A percentile compares a stretch with the other conserved stretches of the same genome.
Evolutionary conservation across 2,888 invertebrate species (phyloP).

Genomic region (Trichopoda pennipes): DNA sequence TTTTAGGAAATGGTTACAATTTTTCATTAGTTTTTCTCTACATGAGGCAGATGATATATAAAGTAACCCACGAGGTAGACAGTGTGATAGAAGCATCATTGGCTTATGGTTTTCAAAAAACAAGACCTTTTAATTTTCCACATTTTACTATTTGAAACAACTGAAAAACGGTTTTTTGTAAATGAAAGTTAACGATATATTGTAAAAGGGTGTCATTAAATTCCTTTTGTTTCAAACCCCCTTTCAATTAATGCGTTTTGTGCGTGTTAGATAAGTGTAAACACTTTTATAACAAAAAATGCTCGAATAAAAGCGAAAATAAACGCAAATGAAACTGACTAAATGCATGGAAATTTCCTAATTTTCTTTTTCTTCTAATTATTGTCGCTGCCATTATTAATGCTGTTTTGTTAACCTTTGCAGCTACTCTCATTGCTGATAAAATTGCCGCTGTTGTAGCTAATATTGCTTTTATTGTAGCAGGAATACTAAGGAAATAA

Average conservation of each 20-base stretch:
- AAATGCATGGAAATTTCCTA: background rate
- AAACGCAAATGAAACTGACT: background rate
- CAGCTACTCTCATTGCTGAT: constrained; percentile 4
- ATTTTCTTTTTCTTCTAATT: constrained; percentile 1
- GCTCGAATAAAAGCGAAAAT: background rate
- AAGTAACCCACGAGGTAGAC: too few relatives aligned
- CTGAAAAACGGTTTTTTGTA: constrained; percentile 1
- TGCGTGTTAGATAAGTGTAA: background rate
- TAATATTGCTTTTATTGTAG: constrained; percentile 35
- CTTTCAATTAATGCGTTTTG: constrained; percentile 22
- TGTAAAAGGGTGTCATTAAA: background rate
- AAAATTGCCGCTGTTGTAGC: constrained; percentile 24
- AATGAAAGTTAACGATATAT: background rate
- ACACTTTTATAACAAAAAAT: constrained; percentile 31
- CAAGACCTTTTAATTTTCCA: constrained; percentile 41
- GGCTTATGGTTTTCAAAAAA: constrained; percentile 30
- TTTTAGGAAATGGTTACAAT: too few relatives aligned
- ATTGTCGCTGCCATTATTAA: constrained; percentile 7
- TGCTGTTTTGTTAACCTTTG: background rate
- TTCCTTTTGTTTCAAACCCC: background rate
- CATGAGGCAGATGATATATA: too few relatives aligned
- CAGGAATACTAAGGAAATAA: constrained; percentile 63
- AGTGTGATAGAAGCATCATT: constrained; percentile 45
- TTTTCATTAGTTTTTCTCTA: too few relatives aligned
- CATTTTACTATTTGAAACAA: constrained; percentile 1